Conservation (phyloP, 2,888 invertebrate genomes). For the Atethmia centrago region DNA sequence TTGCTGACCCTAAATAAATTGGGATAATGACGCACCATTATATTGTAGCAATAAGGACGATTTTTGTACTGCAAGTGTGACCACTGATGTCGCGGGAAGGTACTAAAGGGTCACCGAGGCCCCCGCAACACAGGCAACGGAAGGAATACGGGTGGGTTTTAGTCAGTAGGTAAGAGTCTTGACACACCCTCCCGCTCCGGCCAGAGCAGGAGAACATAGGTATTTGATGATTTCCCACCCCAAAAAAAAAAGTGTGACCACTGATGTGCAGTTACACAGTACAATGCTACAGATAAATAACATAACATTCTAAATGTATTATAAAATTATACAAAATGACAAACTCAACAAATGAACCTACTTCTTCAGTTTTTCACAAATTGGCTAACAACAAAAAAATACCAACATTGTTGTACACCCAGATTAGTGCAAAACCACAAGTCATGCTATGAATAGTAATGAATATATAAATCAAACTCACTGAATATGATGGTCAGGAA, state of each 20-base stretch:
- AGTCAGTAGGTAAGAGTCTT: no score
- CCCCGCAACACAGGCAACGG: no score
- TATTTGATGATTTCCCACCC: no score
- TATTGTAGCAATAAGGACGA: background rate
- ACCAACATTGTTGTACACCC: background rate
- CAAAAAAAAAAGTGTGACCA: no score
- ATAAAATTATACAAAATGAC: background rate
- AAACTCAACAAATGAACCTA: background rate
- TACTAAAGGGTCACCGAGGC: no score
- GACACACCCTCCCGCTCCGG: no score
- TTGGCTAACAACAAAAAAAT: background rate
- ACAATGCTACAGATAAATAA: background rate
- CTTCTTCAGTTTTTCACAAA: background rate
- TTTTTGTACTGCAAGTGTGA: background rate
- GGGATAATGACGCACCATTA: no score
- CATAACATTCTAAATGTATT: background rate
- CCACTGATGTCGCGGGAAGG: no score
- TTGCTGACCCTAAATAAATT: no score
- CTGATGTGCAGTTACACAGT: no score
- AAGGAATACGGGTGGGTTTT: no score
- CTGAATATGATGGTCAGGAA: constrained; percentile 3
- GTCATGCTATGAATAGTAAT: constrained; percentile 19
- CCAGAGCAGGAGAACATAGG: no score
- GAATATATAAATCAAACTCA: constrained; percentile 3
- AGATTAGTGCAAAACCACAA: constrained; percentile 29